Evolutionary conservation across 2,888 invertebrate genomes (phyloP), one percentile per base, ranked within the genome.

Genomic region (Latheticus oryzae): DNA sequence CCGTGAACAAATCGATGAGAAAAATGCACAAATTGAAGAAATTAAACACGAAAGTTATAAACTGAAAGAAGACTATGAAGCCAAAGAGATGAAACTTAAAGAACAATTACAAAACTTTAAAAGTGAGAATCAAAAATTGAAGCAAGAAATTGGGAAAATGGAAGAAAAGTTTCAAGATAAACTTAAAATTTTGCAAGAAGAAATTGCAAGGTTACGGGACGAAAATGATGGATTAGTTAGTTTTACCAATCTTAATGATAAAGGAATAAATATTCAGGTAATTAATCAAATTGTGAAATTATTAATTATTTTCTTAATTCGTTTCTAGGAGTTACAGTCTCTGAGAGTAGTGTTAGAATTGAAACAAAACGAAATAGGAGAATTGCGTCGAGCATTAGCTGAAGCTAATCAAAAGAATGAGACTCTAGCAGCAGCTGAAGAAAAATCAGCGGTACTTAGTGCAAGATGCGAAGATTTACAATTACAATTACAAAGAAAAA

Each of bases 381-480:
- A 90, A 9, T 80, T 96, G 37, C 84, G 88, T 33, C 87, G 87
- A 69, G 85, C 87, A 52, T 85, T 88, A 53, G 85, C 87, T 13
- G 87, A 90, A 67, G 82, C 90, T 45, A 80, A 84, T 28, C 85
- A 86, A 16, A 90, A 91, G 73, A 87, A 89, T 7, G 92, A 92
- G 68, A 84, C 88, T 52, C 84, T 95, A 62, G 86, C 86, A 11
- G 82, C 83, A 0, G 84, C 89, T 0, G 84, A 89, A 74, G 88
- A 90, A 21, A 89, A 87, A 63, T 85, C 90, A n/a, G 86, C 88
- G 12, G 82, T 87, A 0, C 83, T 95, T 19, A 86, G 90, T 42
- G 91, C 95, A 58, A 87, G 91, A 57, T 89, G 92, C 45, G 95
- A 95, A 76, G 95, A 97, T 79, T 80, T 96, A 50, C 86, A 87